These are phyloP conservation scores for Heliconius melpomene DNA, from an alignment of 1,140 invertebrate species.

Conservation along the genomic window DNA sequence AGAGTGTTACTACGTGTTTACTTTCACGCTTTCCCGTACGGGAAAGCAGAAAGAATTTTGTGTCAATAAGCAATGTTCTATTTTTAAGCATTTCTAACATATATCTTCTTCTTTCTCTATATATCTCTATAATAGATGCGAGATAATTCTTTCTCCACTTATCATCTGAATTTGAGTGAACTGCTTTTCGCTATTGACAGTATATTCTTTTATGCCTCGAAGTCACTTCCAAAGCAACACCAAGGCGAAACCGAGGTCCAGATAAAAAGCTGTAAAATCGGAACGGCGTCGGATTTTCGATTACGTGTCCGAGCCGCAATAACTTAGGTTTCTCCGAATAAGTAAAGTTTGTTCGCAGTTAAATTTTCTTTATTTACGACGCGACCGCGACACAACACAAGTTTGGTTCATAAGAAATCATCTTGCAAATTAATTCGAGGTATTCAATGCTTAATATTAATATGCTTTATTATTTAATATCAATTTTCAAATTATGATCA, in stretches of 20 bases:
- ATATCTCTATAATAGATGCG: too few species aligned
- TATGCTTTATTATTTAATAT: conserved; percentile 16
- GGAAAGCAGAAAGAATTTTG: too few species aligned
- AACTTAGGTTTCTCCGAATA: conserved; percentile 46
- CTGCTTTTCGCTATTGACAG: not conserved
- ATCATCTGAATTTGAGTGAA: too few species aligned
- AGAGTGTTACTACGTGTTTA: too few species aligned
- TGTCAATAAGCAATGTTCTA: too few species aligned
- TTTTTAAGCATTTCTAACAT: too few species aligned
- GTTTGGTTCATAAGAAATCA: conserved; percentile 18
- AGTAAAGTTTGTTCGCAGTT: conserved; percentile 35
- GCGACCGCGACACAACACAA: conserved; percentile 20
- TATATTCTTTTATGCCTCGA: not conserved
- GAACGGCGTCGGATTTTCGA: conserved; percentile 37
- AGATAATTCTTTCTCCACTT: too few species aligned
- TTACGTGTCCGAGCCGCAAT: conserved; percentile 36
- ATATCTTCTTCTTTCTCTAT: too few species aligned
- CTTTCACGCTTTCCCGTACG: not conserved
- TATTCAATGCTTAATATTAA: conserved; percentile 23
- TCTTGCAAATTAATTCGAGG: conserved; percentile 25
- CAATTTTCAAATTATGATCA: conserved; percentile 1
- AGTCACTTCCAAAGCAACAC: not conserved
- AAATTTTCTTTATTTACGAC: conserved; percentile 44
- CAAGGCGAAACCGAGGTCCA: conserved; percentile 19
- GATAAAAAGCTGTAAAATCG: conserved; percentile 41